Conservation (phyloP, 2,113 vertebrate species). For the Empidonax alnorum region DNA sequence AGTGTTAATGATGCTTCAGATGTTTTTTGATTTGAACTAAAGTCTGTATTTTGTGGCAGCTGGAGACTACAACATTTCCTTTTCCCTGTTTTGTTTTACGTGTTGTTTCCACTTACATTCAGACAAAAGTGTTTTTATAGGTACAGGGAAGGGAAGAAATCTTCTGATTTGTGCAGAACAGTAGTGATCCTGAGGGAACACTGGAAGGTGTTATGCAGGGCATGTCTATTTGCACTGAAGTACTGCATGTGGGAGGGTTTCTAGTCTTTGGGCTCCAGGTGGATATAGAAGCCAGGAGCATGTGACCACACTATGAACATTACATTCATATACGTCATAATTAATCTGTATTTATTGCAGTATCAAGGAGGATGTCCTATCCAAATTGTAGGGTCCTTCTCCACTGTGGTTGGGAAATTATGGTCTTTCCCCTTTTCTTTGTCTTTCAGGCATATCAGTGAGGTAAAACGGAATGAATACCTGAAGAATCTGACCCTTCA, state of each 20-base stretch:
- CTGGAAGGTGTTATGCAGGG: not conserved
- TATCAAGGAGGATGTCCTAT: not conserved
- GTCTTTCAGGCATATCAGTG: conserved; percentile 71
- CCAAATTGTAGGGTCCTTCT: not conserved
- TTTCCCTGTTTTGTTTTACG: not conserved
- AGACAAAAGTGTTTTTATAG: not conserved
- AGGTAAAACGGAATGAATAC: conserved; percentile 70
- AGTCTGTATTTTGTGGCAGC: not conserved
- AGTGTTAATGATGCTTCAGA: not conserved
- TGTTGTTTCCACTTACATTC: not conserved
- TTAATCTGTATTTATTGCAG: not conserved
- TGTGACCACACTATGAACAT: not conserved
- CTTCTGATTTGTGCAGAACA: not conserved
- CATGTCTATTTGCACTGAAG: not conserved
- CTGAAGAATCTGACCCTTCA: conserved; percentile 62
- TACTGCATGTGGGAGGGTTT: not conserved
- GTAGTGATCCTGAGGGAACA: not conserved
- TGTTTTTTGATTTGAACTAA: not conserved
- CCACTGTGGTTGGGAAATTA: not conserved
- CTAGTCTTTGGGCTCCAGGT: not conserved
- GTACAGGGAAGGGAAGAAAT: not conserved
- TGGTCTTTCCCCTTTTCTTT: not conserved
- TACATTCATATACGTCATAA: not conserved
- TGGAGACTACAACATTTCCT: not conserved
- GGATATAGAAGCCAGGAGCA: not conserved